Conservation (phyloP, 2,888 invertebrate genomes). For the Spisula solida region DNA sequence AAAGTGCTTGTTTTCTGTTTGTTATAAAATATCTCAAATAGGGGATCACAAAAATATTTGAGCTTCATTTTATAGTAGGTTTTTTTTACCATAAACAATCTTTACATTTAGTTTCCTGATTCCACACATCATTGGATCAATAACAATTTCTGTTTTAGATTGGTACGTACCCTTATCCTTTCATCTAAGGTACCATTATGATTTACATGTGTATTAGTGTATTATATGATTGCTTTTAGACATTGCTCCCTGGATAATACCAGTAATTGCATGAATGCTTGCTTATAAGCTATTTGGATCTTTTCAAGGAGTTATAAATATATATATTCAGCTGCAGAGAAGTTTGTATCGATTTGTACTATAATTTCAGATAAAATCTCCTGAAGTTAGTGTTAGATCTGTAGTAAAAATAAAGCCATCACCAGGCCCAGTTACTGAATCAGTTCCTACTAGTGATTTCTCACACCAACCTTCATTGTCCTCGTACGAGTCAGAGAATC, state of each 20-base stretch:
- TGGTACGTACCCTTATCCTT: background rate
- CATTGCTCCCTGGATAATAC: background rate
- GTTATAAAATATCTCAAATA: no score
- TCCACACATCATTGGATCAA: background rate
- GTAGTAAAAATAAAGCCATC: conserved; percentile 51
- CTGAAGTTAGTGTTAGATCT: conserved; percentile 17
- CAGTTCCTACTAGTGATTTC: conserved; percentile 63
- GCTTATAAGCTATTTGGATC: background rate
- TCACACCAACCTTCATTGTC: conserved; percentile 59
- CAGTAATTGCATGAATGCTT: background rate
- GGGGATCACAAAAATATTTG: no score
- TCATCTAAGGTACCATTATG: background rate
- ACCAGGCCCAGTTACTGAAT: conserved; percentile 25
- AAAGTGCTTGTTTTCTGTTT: background rate
- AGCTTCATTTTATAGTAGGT: background rate
- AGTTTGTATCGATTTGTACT: conserved; percentile 3
- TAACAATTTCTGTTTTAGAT: background rate
- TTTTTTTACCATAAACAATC: background rate
- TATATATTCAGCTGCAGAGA: background rate
- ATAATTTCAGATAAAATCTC: conserved; percentile 21
- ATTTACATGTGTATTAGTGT: background rate
- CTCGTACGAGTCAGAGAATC: conserved; percentile 52
- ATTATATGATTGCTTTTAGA: background rate
- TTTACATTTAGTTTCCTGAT: background rate
- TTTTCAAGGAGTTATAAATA: background rate